A percentile compares a stretch with the other conserved stretches of the same genome.
Evolutionary conservation across 2,888 invertebrate genomes (phyloP).

Genomic region (Odontothrips loti): DNA sequence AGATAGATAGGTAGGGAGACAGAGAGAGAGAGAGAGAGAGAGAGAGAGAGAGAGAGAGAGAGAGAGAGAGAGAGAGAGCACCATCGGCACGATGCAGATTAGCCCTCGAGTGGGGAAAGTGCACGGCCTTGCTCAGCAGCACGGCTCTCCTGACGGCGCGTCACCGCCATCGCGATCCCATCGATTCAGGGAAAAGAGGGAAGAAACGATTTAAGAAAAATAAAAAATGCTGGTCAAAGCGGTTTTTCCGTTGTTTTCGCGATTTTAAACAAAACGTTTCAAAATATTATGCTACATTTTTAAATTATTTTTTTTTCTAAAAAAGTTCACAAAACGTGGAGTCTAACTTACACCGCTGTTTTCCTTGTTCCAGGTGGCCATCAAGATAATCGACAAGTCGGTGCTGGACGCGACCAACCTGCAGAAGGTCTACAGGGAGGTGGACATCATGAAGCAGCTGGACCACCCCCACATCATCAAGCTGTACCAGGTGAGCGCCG

Average conservation of each 20-base stretch:
- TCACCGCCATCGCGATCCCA: too few relatives aligned
- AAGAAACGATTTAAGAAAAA: too few relatives aligned
- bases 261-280: too few relatives aligned
- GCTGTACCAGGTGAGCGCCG: slow-evolving; percentile 74
- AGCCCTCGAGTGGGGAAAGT: too few relatives aligned
- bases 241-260: too few relatives aligned
- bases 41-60: slow-evolving; percentile 4
- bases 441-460: slow-evolving; percentile 94
- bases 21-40: slow-evolving; percentile 1
- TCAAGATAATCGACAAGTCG: slow-evolving; percentile 93
- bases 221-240: too few relatives aligned
- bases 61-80: neutral
- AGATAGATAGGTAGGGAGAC: neutral
- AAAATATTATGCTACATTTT: too few relatives aligned
- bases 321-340: neutral
- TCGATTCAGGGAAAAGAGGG: too few relatives aligned
- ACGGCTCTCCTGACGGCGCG: too few relatives aligned
- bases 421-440: slow-evolving; percentile 94
- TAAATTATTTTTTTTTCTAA: too few relatives aligned
- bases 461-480: slow-evolving; percentile 98
- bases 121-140: too few relatives aligned
- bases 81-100: too few relatives aligned
- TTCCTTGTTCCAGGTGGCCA: slow-evolving; percentile 74
- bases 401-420: slow-evolving; percentile 85
- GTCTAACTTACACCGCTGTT: slow-evolving; percentile 28